These are phyloP conservation scores for Bombus sibiricus DNA, from an alignment of 1,140 invertebrate genomes.

Conservation along the genomic window DNA sequence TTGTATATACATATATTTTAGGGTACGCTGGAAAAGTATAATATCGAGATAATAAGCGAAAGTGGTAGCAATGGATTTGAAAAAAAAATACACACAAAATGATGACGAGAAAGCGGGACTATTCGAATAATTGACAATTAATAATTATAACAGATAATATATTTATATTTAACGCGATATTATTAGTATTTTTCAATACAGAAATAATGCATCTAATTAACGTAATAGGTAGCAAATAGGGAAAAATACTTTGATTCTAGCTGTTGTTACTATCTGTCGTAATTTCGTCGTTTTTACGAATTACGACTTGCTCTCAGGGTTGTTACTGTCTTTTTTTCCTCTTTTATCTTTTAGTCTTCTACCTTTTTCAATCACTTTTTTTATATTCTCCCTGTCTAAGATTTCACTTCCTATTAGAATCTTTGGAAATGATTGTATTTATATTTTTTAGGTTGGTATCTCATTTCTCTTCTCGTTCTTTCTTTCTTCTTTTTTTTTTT, in stretches of 20 bases:
- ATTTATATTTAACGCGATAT: conserved; percentile 77
- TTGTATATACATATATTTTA: conserved; percentile 68
- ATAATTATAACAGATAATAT: conserved; percentile 77
- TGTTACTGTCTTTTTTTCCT: conserved; percentile 71
- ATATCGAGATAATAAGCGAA: conserved; percentile 36
- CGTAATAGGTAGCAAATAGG: conserved; percentile 77
- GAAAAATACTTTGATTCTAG: conserved; percentile 74
- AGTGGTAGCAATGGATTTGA: conserved; percentile 52
- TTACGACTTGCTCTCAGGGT: conserved; percentile 77
- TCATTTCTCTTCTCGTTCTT: background rate
- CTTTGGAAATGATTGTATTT: conserved; percentile 25
- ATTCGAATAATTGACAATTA: conserved; percentile 65
- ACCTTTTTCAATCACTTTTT: conserved; percentile 1
- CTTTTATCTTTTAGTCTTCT: conserved; percentile 32
- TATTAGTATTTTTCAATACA: conserved; percentile 80
- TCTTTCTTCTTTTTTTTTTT: background rate
- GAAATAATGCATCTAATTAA: conserved; percentile 74
- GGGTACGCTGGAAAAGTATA: conserved; percentile 43
- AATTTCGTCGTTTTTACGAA: conserved; percentile 47
- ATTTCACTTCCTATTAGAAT: conserved; percentile 34
- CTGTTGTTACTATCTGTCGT: conserved; percentile 69
- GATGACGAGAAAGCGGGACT: conserved; percentile 42
- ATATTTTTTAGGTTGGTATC: conserved; percentile 13
- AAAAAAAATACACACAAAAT: conserved; percentile 18
- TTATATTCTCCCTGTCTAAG: conserved; percentile 36